Conservation (phyloP, 2,797 vertebrate species). For the Petrocephalus sullivani region DNA sequence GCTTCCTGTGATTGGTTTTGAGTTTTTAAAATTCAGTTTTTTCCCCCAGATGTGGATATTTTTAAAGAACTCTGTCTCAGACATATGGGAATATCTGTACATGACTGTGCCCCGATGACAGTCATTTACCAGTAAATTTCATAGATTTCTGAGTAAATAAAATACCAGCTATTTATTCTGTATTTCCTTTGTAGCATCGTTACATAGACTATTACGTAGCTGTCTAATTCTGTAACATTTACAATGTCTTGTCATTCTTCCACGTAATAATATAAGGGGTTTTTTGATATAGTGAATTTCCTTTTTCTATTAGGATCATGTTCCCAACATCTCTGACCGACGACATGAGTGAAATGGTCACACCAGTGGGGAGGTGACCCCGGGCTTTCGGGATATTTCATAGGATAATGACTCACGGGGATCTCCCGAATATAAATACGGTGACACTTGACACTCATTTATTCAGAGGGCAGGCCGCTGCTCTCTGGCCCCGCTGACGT, state of each 20-base stretch:
- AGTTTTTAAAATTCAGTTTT: neutral
- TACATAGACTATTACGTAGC: neutral
- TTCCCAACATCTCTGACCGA: neutral
- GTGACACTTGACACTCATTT: constrained; percentile 59
- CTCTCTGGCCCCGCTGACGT: constrained; percentile 40
- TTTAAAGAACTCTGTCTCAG: neutral
- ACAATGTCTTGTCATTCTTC: neutral
- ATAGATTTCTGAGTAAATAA: neutral
- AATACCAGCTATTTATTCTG: neutral
- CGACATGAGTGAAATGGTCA: neutral
- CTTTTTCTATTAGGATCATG: neutral
- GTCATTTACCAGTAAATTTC: neutral
- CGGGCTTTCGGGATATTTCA: constrained; percentile 44
- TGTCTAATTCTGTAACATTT: neutral
- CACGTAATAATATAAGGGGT: no score
- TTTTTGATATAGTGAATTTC: neutral
- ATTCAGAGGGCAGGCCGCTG: constrained; percentile 39
- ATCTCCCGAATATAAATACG: constrained; percentile 36
- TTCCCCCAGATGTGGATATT: neutral
- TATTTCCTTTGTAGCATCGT: neutral
- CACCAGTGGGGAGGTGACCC: neutral
- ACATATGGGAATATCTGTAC: neutral
- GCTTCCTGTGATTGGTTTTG: neutral
- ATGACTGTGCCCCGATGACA: neutral
- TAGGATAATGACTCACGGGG: constrained; percentile 54